Evolutionary conservation across 2,888 invertebrate genomes (phyloP).

Genomic region (Pandemis corylana): DNA sequence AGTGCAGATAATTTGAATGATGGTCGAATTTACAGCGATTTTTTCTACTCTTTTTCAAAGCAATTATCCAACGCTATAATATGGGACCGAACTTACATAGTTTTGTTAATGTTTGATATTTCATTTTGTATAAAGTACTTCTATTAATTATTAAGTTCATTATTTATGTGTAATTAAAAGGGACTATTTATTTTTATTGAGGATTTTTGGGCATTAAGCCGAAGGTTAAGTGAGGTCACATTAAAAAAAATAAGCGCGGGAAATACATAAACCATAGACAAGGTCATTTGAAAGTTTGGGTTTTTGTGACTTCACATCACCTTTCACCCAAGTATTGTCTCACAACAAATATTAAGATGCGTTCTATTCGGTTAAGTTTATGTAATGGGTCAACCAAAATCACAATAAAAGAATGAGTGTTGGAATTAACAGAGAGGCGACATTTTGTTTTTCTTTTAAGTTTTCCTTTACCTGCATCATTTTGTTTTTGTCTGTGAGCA

Average conservation of each 20-base stretch:
- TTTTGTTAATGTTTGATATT: slow-evolving; percentile 58
- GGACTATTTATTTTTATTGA: slow-evolving; percentile 78
- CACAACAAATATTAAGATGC: slow-evolving; percentile 84
- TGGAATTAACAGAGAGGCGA: slow-evolving; percentile 84
- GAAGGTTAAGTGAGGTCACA: slow-evolving; percentile 66
- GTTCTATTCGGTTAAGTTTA: slow-evolving; percentile 63
- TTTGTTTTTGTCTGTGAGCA: slow-evolving; percentile 34
- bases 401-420: slow-evolving; percentile 85
- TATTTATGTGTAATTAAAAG: slow-evolving; percentile 80
- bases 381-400: slow-evolving; percentile 79
- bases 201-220: slow-evolving; percentile 65
- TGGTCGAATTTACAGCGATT: slow-evolving; percentile 71
- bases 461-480: slow-evolving; percentile 59
- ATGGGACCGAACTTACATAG: slow-evolving; percentile 61
- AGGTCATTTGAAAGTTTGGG: slow-evolving; percentile 41
- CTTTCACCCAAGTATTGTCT: slow-evolving; percentile 62
- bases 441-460: slow-evolving; percentile 76
- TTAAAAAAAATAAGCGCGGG: slow-evolving; percentile 42
- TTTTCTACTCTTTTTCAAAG: slow-evolving; percentile 46
- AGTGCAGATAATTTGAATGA: slow-evolving; percentile 70
- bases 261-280: slow-evolving; percentile 38
- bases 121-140: slow-evolving; percentile 79
- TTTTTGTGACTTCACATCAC: slow-evolving; percentile 62
- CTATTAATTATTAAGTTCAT: slow-evolving; percentile 68
- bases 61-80: slow-evolving; percentile 49